Base-by-base conservation (phyloP, 2,797 vertebrate species). In the Mus minutoides region DNA sequence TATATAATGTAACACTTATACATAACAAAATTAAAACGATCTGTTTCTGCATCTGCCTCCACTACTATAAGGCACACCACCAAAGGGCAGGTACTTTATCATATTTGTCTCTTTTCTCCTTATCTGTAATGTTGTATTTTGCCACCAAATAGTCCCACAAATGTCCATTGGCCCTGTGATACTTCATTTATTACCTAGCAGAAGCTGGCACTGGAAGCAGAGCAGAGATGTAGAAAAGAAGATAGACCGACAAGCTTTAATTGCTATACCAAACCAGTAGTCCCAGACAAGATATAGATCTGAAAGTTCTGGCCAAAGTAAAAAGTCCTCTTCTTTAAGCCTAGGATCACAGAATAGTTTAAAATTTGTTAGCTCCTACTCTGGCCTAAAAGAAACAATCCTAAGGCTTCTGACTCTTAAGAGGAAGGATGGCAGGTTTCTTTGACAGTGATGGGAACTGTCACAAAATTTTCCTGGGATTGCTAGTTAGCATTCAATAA, bases 391-490 rank as follows among this genome's bases (percentile, higher is more conserved):
- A 43, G 92, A 96, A 91, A 87, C 13, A 71, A 94, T 16, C 91
- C 9, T 82, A 90, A 71, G 10, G 8, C 37, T 88, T 54, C 21
- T 92, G 86, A 90, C 92, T 82, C 26, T 83, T 88, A 79, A 93
- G 78, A 62, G 24, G 87, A 92, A 58, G 73, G 67, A 92, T 67
- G 54, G 31, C 90, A 34, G 24, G 26, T 84, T 89, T 94, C 76
- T 96, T 96, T 96, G 58, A 22, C 80, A 95, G 77, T 95, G 22
- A 77, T 95, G 73, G 58, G 67, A 90, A 92, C 24, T n/a, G 24
- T 73, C 3, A 64, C 92, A 21, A 78, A 84, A 92, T 94, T 26
- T 56, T 89, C 83, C 71, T 43, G 3, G 69, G 29, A 82, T 86
- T 64, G 88, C 29, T 76, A 49, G 85, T 92, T 80, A 77, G 34